Evolutionary conservation across 2,113 vertebrate genomes (phyloP).

Genomic region (Oncorhynchus mykiss): DNA sequence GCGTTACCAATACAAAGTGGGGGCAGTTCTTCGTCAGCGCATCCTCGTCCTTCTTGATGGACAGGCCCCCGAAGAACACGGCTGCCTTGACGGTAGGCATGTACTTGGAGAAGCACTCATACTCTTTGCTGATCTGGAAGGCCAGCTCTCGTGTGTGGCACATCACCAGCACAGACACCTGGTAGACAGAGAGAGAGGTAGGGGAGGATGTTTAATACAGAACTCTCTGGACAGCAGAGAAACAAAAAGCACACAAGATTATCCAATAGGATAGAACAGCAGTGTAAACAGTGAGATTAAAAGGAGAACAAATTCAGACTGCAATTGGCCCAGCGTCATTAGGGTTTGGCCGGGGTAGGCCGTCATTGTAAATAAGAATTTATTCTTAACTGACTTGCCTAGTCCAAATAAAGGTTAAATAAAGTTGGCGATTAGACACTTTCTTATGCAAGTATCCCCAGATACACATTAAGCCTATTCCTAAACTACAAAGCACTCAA

Average conservation of each 20-base stretch:
- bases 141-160: constrained; percentile 86
- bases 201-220: too few relatives aligned
- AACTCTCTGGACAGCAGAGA: too few relatives aligned
- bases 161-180: constrained; percentile 87
- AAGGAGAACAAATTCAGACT: neutral
- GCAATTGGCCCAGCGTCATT: constrained; percentile 78
- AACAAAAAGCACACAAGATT: constrained; percentile 34
- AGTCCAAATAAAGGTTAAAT: too few relatives aligned
- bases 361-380: too few relatives aligned
- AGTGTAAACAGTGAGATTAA: neutral
- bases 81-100: constrained; percentile 86
- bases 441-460: neutral
- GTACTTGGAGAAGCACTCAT: constrained; percentile 89
- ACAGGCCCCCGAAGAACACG: constrained; percentile 83
- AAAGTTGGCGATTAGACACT: neutral
- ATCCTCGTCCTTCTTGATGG: constrained; percentile 86
- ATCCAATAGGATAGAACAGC: neutral
- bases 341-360: too few relatives aligned
- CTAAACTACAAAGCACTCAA: too few relatives aligned
- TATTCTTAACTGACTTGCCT: too few relatives aligned
- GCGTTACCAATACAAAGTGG: constrained; percentile 86
- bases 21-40: constrained; percentile 84
- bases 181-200: neutral
- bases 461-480: too few relatives aligned
- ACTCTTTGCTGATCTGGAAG: constrained; percentile 91